Conservation (phyloP, 2,113 vertebrate species). For the Macrotis lagotis region DNA sequence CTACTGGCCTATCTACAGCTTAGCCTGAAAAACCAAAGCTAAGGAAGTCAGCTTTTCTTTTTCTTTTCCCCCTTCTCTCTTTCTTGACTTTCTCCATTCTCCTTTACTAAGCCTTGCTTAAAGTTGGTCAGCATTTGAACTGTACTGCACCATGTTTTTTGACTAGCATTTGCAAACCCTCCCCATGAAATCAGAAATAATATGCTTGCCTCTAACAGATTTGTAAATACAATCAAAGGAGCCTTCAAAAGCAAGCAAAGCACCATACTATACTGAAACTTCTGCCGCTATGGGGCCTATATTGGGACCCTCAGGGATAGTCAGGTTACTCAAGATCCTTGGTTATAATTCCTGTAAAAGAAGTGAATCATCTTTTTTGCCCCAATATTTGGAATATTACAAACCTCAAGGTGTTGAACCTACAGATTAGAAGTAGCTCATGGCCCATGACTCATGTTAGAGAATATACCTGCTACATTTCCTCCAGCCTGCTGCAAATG, state of each 20-base stretch:
- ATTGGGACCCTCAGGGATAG: background rate
- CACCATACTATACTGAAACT: background rate
- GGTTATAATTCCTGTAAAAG: background rate
- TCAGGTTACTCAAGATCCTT: background rate
- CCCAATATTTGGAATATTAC: background rate
- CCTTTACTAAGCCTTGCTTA: slow-evolving; percentile 30
- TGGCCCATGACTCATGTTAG: background rate
- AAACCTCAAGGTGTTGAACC: background rate
- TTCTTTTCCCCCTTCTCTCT: background rate
- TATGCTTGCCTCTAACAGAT: background rate
- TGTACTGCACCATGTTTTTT: slow-evolving; percentile 51
- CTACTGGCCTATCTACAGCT: background rate
- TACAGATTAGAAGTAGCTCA: background rate
- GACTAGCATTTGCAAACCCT: slow-evolving; percentile 20
- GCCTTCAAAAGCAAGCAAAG: background rate
- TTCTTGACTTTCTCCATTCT: background rate
- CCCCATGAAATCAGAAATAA: slow-evolving; percentile 32
- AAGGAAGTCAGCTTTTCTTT: background rate
- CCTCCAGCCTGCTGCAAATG: background rate
- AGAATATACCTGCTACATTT: background rate
- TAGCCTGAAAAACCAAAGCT: background rate
- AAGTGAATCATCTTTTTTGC: background rate
- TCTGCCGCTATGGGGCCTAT: too few species aligned
- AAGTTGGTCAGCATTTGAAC: background rate
- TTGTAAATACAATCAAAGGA: background rate